These are phyloP conservation scores for Ormyrus labotus DNA, from an alignment of 2,888 invertebrate genomes.

Conservation along the genomic window DNA sequence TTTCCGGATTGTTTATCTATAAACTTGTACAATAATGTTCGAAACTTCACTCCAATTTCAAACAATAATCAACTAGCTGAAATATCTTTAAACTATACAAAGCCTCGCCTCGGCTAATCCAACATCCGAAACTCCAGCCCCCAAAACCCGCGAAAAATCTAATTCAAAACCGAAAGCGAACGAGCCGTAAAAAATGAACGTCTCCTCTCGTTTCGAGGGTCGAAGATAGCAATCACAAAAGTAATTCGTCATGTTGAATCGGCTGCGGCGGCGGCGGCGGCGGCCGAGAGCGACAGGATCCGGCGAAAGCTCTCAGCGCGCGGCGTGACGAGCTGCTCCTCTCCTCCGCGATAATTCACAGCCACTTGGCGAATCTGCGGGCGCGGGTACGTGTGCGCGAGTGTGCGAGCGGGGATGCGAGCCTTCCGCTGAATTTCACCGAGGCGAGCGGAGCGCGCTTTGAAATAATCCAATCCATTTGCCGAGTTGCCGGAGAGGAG, in stretches of 20 bases:
- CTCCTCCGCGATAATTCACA: slow-evolving; percentile 35
- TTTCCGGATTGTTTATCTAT: too few species aligned
- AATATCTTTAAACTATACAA: too few species aligned
- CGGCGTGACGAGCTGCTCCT: neutral
- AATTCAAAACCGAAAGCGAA: neutral
- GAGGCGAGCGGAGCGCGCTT: slow-evolving; percentile 58
- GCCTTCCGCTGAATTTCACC: slow-evolving; percentile 38
- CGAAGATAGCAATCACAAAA: neutral
- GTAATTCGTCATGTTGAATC: slow-evolving; percentile 10
- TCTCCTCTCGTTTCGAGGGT: too few species aligned
- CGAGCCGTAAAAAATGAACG: neutral
- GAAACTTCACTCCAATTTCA: too few species aligned
- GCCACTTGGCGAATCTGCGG: slow-evolving; percentile 31
- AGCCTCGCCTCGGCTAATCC: too few species aligned
- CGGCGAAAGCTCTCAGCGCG: too few species aligned
- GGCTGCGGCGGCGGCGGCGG: neutral
- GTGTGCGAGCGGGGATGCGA: slow-evolving; percentile 1
- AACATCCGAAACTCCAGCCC: too few species aligned
- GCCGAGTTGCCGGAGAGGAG: slow-evolving; percentile 35
- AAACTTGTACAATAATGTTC: too few species aligned
- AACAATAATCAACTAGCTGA: too few species aligned
- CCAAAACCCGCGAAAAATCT: too few species aligned
- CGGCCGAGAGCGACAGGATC: neutral
- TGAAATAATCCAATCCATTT: slow-evolving; percentile 66
- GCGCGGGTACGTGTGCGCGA: neutral